Base-by-base conservation (phyloP, 2,888 invertebrate species). In the Himalopsyche tibetana region DNA sequence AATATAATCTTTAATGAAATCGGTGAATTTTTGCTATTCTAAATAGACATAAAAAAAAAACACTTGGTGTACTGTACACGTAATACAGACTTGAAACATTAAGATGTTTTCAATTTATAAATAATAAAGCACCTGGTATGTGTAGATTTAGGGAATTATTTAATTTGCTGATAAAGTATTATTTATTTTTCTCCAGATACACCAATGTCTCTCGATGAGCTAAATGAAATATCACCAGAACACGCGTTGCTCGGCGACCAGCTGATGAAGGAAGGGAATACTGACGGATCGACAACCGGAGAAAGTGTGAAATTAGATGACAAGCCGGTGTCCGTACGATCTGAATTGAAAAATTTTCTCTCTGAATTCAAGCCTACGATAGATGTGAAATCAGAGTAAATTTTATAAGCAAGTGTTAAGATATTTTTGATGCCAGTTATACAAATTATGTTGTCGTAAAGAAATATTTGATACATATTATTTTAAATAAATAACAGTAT, bases 151-250 rank as follows among this genome's bases (percentile, higher is more conserved):
- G 38, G 28, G 15, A 12, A n/a, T 82, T 85, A 55, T 82, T 84
- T 55, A 19, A 83, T 82, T 17, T 87, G 83, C 83, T 86, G 82
- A 81, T 87, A 82, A 86, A 89, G 55, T 85, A 83, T 36, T 19
- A 79, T 28, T 79, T 80, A 83, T 80, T 84, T 40, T 82, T 86
- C 89, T 88, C 38, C 90, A 92, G 93, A 93, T 88, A 93, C 93
- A 0, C 93, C 93, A 36, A 90, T 93, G 91, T 91, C 93, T 3
- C 91, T 93, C 85, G 93, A 93, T 89, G 93, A 93, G 89, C 92
- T 93, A 45, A 88, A 88, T 82, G 88, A 88, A 84, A 88, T 83
- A 17, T 86, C 85, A 5, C 82, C 87, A n/a, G 88, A 88, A 55
- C 86, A 91, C 69, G 91, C 92, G n/a, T 87, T 91, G 55, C 83